Base-by-base conservation (phyloP, 2,113 vertebrate genomes). In the Lophotis ruficrista region DNA sequence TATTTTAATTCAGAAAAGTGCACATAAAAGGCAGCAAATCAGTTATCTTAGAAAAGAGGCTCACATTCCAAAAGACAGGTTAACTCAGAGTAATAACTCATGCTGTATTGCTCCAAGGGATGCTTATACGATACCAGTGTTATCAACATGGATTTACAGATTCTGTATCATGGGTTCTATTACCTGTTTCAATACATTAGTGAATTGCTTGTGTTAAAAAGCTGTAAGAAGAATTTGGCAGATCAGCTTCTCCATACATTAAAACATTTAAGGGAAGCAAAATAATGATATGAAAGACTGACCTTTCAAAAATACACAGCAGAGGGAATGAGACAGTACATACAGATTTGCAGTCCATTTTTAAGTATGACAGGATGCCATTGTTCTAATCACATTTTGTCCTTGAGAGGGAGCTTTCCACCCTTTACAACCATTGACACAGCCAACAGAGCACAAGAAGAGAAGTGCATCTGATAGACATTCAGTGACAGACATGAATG, bases 161-260 rank as follows among this genome's bases (percentile, higher is more conserved):
- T 91, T 92, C 23, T 25, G 62, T 87, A 30, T 94, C 92, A n/a
- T 71, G 68, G 91, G 94, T 94, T 85, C 87, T 94, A 28, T 96
- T 96, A 94, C 93, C 85, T 87, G 91, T 96, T 94, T 94, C 90
- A 95, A 33, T 94, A 95, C 93, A 30, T 95, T 92, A 92, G 90
- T 96, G 96, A 97, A 96, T 95, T 93, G 85, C 87, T 93, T 90
- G 81, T 96, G 83, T 97, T 97, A 97, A 97, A 96, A 97, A 96
- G 86, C 93, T 57, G 27, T 94, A 93, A 96, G 89, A 89, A 85
- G 87, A 78, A 92, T 93, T 94, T 96, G 93, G 61, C 87, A 88
- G 66, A 61, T 85, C 81, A 92, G 56, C 94, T 96, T 80, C 50
- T 86, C 37, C 60, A 43, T 87, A 89, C 85, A 75, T 91, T 87